Base-by-base conservation (phyloP, 1,140 invertebrate genomes). In the Drosophila varians region DNA sequence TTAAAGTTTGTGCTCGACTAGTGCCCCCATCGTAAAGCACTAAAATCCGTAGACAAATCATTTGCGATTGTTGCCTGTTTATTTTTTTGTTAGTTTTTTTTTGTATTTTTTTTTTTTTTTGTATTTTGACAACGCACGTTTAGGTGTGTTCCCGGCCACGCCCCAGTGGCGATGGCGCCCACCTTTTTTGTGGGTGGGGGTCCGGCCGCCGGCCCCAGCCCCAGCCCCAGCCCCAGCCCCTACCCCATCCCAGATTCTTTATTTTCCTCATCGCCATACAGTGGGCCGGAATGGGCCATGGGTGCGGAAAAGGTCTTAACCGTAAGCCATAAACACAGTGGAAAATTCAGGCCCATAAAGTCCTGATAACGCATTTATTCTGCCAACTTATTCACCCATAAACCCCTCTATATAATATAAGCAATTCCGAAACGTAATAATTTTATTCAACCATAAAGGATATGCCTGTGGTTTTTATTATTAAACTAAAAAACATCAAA, bases 41-140 rank as follows among this genome's bases (percentile, higher is more conserved):
- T 80, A 87, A 68, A 86, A 74, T 77, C 82, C 80, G 58, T 61
- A 74, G 82, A 86, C 80, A 86, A 86, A 86, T 65, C 73, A 79
- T 86, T 83, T 79, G 58, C 62, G 53, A 47, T 45, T 61, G 45
- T 68, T 9, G 6, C 3, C 5, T 40, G 42, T 47, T 51, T 53
- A 38, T 57, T n/a, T n/a, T n/a, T n/a, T n/a, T n/a, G n/a, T n/a
- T n/a, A n/a, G n/a, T n/a, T n/a, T n/a, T n/a, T n/a, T n/a, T n/a
- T 34, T 45, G 28, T 58, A 34, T 40, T 58, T 12, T 54, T 31
- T 25, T 62, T 80, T n/a, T 61, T 74, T 28, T 28, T 28, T 9
- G 26, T 28, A 28, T 28, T 66, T 56, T 49, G 42, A 45, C 28
- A 65, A 65, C 53, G 34, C 64, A 58, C 64, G 45, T 52, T 52